Base-by-base conservation (phyloP, 2,797 vertebrate species). In the Girardinus metallicus region DNA sequence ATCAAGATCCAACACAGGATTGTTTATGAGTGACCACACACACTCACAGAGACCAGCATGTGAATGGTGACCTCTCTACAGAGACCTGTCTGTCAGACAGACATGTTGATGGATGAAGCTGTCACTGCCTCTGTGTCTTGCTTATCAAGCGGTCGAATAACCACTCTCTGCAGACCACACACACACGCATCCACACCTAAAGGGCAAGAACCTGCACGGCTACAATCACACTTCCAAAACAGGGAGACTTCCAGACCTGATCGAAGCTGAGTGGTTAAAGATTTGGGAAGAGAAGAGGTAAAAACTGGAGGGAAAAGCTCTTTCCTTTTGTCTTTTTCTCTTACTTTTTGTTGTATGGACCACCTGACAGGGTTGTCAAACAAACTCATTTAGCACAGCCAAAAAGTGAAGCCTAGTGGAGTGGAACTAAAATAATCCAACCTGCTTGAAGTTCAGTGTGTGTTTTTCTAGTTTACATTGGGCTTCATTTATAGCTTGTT, bases 21-120 rank as follows among this genome's bases (percentile, higher is more conserved):
- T 85, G 83, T 90, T 83, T 92, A 80, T 85, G 68, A 86, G 73
- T 85, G 81, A 82, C 79, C 87, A 83, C 88, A 83, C 87, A 76
- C 76, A 77, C 66, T 44, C 55, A 73, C 62, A 76, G 73, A 64
- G 76, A 75, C 71, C 77, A 29, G 70, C 26, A n/a, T 62, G 82
- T 51, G 64, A 70, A 82, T 83, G 86, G 79, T 90, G 88, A 90
- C 92, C 91, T 91, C 92, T 86, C 88, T 44, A 49, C 78, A 87
- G 88, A 93, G 90, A 86, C 87, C 86, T 91, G 90, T 92, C 93
- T 79, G 49, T 94, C 91, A 90, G 77, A 80, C 82, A 80, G 86
- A 93, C 86, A 86, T 49, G 66, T 88, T 94, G 94, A 94, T 93
- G 90, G 93, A 95, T 95, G 91, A 94, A 95, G 93, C 90, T 93